Conservation (phyloP, 2,113 vertebrate genomes). For the Colius striatus region DNA sequence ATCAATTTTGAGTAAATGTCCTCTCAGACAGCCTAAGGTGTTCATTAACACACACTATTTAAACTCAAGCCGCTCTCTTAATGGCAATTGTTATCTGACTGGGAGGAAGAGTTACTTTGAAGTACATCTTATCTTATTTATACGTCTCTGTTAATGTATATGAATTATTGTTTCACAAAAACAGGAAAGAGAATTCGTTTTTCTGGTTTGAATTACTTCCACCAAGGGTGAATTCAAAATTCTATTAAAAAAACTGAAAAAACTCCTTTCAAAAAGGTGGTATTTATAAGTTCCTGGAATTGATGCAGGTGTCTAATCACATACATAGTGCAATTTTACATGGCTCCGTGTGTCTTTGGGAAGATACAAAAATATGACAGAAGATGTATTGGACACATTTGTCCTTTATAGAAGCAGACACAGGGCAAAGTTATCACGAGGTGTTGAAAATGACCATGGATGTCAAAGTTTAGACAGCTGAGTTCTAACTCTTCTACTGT, state of each 20-base stretch:
- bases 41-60: neutral
- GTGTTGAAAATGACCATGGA: neutral
- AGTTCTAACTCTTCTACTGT: neutral
- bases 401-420: neutral
- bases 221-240: neutral
- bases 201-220: neutral
- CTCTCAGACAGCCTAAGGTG: neutral
- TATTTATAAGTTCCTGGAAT: neutral
- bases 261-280: neutral
- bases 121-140: neutral
- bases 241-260: neutral
- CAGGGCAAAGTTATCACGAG: neutral
- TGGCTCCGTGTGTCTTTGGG: neutral
- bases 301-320: neutral
- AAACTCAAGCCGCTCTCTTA: neutral
- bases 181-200: neutral
- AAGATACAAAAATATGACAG: neutral
- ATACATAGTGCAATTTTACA: neutral
- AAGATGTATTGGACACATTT: rapidly evolving
- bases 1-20: neutral
- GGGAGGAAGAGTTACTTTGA: neutral
- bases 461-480: neutral
- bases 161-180: neutral
- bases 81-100: neutral
- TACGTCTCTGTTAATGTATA: neutral